Base-by-base conservation (phyloP, 2,888 invertebrate genomes). In the Stenichneumon culpator region DNA sequence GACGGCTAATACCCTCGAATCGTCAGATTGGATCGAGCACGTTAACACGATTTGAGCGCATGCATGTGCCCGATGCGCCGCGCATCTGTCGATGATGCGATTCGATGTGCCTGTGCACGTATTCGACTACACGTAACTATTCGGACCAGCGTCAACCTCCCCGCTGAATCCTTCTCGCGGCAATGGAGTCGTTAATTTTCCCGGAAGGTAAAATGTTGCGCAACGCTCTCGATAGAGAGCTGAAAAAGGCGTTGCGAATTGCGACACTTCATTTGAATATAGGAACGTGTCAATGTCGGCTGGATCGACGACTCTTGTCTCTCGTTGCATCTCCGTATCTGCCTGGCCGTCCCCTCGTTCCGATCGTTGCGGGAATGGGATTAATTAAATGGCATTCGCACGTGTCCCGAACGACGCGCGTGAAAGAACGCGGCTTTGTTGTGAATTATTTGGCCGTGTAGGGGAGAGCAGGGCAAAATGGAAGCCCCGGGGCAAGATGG, bases 11-110 rank as follows among this genome's bases (percentile, higher is more conserved):
- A 67, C 32, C n/a, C 60, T 65, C 39, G 36, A 32, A 79, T 75
- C 63, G 32, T 67, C 79, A 67, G 85, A 85, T 82, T 75, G 74
- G 72, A 79, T 79, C 70, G 70, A 75, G 32, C 44, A 60, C 82
- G 70, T 82, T 85, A 85, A 85, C 75, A 68, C 79, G 82, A 82
- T 79, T 85, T 75, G 14, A 75, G 52, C 44, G 47, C 22, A 19
- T 52, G 63, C 65, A 60, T 73, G 44, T 47, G 65, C 47, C 32
- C 44, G 74, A 65, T 47, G 11, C 50, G 14, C 65, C 65, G 5
- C 50, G 19, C 32, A 32, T 39, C 39, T 68, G 11, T 68, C 44
- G 22, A 44, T 5, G 9, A 44, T 39, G 7, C n/a, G 22, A 22
- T 3, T 11, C 22, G 22, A 22, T 22, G 19, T 22, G 11, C 44